Base-by-base conservation (phyloP, 30 jellyfish, hydroid and myxozoan species). In the Aurelia coerulea region DNA sequence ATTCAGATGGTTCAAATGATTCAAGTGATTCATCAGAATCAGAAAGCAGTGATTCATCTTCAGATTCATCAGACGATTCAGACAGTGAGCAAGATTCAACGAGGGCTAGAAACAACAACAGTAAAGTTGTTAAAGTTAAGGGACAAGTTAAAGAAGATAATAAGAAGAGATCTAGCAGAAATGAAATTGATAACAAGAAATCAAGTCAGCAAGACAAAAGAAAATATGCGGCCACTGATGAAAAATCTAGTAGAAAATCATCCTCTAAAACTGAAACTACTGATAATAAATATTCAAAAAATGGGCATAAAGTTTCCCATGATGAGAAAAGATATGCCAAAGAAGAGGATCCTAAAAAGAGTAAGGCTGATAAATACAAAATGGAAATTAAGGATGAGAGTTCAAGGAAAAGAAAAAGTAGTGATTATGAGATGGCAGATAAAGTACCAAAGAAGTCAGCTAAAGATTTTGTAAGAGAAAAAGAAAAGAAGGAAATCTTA, bases 1-100 rank as follows among this genome's bases (percentile, higher is more conserved):
- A 46, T 46, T 41, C 64, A 32, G 12, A 46, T 54, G 84, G 35
- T 3, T 53, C 51, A 17, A 46, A 59, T 46, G 79, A 68, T 10
- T 41, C 64, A 32, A 23, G 63, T 54, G 84, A 54, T 3, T 53
- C 51, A 17, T 86, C 88, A 78, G 88, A 78, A 58, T 78, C 90
- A 15, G 90, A 76, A 29, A 17, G 67, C 5, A 52, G 62, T 50
- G 69, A 41, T 5, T 73, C 88, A 35, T 42, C 79, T 19, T 81
- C 83, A 17, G 85, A 83, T 51, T 42, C 34, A 6, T 73, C 80
- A 2, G 79, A 62, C 0, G 93, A 84, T 62, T 51, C 74, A 7
- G 52, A 54, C 60, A 32, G n/a, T 8, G 66, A 73, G 35, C 80
- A 37, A 9, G 65, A 78, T 32, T n/a, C 33, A 17, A 16, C 2